Conservation (phyloP, 1,140 invertebrate species). For the Mactra quadrangularis region DNA sequence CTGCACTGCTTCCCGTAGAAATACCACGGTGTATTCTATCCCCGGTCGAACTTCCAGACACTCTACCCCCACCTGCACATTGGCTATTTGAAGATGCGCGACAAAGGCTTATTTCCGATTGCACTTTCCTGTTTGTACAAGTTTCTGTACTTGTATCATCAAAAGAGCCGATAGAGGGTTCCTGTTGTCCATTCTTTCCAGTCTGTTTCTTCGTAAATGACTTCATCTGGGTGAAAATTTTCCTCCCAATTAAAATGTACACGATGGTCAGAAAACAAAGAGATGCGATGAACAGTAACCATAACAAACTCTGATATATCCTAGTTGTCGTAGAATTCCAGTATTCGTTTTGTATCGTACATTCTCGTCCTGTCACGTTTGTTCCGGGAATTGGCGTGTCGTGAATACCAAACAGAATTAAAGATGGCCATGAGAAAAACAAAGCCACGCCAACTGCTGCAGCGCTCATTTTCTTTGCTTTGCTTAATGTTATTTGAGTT, state of each 20-base stretch:
- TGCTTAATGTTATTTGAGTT: conserved; percentile 19
- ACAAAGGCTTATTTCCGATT: not conserved
- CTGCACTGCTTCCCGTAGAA: not conserved
- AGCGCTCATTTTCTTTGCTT: conserved; percentile 6
- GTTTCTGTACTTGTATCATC: conserved; percentile 17
- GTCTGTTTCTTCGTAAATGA: not conserved
- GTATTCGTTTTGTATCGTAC: conserved; percentile 67
- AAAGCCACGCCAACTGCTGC: not conserved
- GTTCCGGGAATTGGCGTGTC: not conserved
- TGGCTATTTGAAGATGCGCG: conserved; percentile 2
- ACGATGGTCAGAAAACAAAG: conserved; percentile 62
- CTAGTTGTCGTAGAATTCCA: conserved; percentile 53
- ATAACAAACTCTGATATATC: conserved; percentile 65
- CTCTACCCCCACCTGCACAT: no score
- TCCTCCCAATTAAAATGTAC: conserved; percentile 69
- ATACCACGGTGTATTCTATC: not conserved
- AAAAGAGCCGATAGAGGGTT: not conserved
- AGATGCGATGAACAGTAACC: conserved; percentile 64
- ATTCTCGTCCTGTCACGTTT: conserved; percentile 68
- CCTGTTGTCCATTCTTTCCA: not conserved
- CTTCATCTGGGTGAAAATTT: conserved; percentile 52
- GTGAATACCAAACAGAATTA: conserved; percentile 31
- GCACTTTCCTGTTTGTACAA: no score
- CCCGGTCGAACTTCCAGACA: not conserved
- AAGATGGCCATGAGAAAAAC: conserved; percentile 15